Percentiles rank a stretch among this genome's conserved stretches.
phyloP scores from a whole-genome alignment of 2,888 invertebrate genomes.

The Hoplodrina blanda region DNA sequence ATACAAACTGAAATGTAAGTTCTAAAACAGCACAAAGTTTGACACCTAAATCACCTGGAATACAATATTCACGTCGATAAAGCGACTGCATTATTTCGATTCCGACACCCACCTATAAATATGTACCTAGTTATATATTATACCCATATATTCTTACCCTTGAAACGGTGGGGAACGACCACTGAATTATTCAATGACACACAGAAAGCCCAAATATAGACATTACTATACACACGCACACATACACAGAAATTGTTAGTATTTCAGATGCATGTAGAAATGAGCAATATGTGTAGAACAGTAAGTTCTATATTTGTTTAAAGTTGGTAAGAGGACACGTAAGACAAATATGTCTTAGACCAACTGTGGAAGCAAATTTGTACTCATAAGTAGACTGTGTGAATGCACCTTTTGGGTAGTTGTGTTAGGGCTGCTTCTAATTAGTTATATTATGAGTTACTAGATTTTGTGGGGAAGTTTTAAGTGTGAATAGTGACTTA shows the following conservation, averaged over 20 bases:
- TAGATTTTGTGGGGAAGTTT: slow-evolving; percentile 67
- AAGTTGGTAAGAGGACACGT: slow-evolving; percentile 79
- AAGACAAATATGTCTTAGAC: slow-evolving; percentile 88
- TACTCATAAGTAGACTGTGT: slow-evolving; percentile 85
- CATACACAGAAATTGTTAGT: slow-evolving; percentile 68
- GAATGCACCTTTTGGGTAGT: slow-evolving; percentile 85
- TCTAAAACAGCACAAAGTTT: slow-evolving; percentile 31
- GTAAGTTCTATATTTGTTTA: slow-evolving; percentile 84
- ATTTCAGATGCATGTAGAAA: slow-evolving; percentile 73
- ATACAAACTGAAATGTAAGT: slow-evolving; percentile 2
- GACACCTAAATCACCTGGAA: slow-evolving; percentile 64
- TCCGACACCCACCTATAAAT: slow-evolving; percentile 72
- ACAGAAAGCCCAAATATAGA: slow-evolving; percentile 89
- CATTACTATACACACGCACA: slow-evolving; percentile 82
- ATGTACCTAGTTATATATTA: slow-evolving; percentile 75
- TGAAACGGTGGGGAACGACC: slow-evolving; percentile 88
- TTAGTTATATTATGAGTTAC: slow-evolving; percentile 76
- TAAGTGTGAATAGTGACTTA: slow-evolving; percentile 63
- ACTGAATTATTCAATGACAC: slow-evolving; percentile 90
- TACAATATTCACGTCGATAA: slow-evolving; percentile 74
- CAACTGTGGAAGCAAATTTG: slow-evolving; percentile 86
- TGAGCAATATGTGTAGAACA: slow-evolving; percentile 74
- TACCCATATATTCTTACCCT: slow-evolving; percentile 88
- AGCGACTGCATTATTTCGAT: slow-evolving; percentile 76
- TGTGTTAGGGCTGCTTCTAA: slow-evolving; percentile 80